Evolutionary conservation across 1,140 invertebrate species (phyloP), one percentile per base, ranked within the genome.

Genomic region (Drosophila chauvacae): DNA sequence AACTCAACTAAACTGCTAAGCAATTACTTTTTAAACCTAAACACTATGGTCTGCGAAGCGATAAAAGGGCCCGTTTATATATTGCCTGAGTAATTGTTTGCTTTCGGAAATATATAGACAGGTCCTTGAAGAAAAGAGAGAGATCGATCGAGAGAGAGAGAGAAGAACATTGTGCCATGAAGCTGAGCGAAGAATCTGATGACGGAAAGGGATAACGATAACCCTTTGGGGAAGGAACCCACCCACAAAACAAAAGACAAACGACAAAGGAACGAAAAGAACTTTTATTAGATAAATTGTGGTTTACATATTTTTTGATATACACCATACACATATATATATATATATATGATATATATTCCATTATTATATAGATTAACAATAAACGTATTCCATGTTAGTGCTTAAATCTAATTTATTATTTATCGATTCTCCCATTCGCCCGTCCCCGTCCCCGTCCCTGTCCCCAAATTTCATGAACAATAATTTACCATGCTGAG

Each of bases 361-460:
- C 62, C 62, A 51, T 66, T 66, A 66, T 41, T 53, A 76, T 64
- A 73, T 61, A 64, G 45, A 66, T 69, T 69, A 42, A 60, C 41
- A 47, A 66, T 74, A 73, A 45, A 51, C 37, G 56, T 70, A 78
- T 85, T 87, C 83, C 82, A 83, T 80, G 80, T 88, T 88, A 88
- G 84, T 80, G 85, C 85, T 88, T 88, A 90, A 84, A 84, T 80
- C 72, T 90, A 88, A 88, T 88, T 88, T 88, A 88, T 84, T 88
- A 83, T 66, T 51, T 62, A 48, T 51, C 70, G 33, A 58, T 26
- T 42, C 61, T 45, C 62, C 41, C n/a, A 42, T 18, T 42, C 9
- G 35, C 55, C n/a, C 50, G 35, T 23, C 33, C 42, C n/a, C 42
- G n/a, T 42, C 28, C 23, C 45, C 26, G 18, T 28, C 13, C 23